Evolutionary conservation across 2,113 vertebrate genomes (phyloP).

Genomic region (Callospermophilus lateralis): DNA sequence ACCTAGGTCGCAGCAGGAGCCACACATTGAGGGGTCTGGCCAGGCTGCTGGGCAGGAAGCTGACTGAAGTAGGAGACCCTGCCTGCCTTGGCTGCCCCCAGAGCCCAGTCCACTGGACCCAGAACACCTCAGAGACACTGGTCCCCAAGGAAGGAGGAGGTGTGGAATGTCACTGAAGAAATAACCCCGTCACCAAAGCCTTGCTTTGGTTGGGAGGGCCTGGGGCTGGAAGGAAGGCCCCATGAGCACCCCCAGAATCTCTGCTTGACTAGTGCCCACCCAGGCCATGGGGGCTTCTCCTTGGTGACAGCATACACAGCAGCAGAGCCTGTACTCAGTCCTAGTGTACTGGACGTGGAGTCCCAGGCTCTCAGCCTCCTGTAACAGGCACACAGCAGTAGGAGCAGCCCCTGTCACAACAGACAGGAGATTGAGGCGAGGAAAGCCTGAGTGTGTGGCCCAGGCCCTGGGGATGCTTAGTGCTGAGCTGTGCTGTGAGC

Average conservation of each 20-base stretch:
- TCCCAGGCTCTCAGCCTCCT: background rate
- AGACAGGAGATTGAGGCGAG: background rate
- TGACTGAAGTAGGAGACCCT: background rate
- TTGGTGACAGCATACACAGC: accelerated
- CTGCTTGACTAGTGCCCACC: too few relatives aligned
- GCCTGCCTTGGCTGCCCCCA: background rate
- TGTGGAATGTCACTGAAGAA: background rate
- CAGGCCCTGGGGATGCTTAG: background rate
- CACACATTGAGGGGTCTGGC: accelerated
- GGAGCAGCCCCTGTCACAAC: too few relatives aligned
- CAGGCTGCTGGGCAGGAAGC: background rate
- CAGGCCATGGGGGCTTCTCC: background rate
- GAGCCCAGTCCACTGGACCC: background rate
- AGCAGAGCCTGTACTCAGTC: background rate
- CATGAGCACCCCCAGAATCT: too few relatives aligned
- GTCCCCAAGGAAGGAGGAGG: background rate
- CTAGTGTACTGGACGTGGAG: background rate
- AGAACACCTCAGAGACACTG: background rate
- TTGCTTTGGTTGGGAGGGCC: accelerated
- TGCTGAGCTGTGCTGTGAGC: too few relatives aligned
- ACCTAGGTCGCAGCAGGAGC: accelerated
- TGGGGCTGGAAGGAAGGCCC: too few relatives aligned
- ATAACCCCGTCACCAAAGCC: background rate
- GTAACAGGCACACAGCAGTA: accelerated
- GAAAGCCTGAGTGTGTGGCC: accelerated